Evolutionary conservation across 1,140 invertebrate species (phyloP).

Genomic region (Tribolium madens): DNA sequence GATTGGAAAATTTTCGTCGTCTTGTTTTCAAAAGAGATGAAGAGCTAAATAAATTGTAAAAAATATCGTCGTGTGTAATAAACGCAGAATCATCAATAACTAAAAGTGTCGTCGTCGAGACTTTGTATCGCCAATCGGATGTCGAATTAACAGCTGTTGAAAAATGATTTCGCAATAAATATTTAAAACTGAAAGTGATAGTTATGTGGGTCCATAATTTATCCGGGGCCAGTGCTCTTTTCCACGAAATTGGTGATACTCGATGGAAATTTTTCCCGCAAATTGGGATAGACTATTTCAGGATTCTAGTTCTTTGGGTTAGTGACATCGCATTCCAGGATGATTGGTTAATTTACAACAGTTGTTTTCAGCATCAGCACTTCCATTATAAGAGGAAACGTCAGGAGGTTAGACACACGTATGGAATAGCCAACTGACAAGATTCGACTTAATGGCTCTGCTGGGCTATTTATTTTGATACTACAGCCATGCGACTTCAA

Average conservation of each 20-base stretch:
- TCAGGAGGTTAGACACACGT: slow-evolving; percentile 22
- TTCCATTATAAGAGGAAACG: slow-evolving; percentile 33
- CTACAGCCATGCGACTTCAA: slow-evolving; percentile 38
- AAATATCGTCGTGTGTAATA: neutral
- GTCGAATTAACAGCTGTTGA: slow-evolving; percentile 31
- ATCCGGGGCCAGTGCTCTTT: slow-evolving; percentile 20
- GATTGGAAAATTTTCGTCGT: neutral
- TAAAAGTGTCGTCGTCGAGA: slow-evolving; percentile 21
- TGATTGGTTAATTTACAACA: slow-evolving; percentile 52
- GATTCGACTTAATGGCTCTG: neutral
- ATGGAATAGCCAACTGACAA: slow-evolving; percentile 12
- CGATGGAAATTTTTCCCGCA: slow-evolving; percentile 41
- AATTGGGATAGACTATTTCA: slow-evolving; percentile 52
- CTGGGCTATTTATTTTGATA: slow-evolving; percentile 36
- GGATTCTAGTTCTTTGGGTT: slow-evolving; percentile 49
- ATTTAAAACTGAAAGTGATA: slow-evolving; percentile 10
- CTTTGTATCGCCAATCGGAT: slow-evolving; percentile 13
- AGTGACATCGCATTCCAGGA: slow-evolving; percentile 52
- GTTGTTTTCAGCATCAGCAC: slow-evolving; percentile 30
- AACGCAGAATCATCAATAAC: slow-evolving; percentile 26
- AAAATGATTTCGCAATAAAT: slow-evolving; percentile 35
- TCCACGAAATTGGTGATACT: slow-evolving; percentile 26
- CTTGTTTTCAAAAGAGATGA: neutral
- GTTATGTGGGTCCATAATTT: slow-evolving; percentile 17
- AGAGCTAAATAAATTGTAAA: slow-evolving; percentile 1